Evolutionary conservation across 2,888 invertebrate genomes (phyloP), one percentile per base, ranked within the genome.

Genomic region (Pyrrhopygopsis socrates): DNA sequence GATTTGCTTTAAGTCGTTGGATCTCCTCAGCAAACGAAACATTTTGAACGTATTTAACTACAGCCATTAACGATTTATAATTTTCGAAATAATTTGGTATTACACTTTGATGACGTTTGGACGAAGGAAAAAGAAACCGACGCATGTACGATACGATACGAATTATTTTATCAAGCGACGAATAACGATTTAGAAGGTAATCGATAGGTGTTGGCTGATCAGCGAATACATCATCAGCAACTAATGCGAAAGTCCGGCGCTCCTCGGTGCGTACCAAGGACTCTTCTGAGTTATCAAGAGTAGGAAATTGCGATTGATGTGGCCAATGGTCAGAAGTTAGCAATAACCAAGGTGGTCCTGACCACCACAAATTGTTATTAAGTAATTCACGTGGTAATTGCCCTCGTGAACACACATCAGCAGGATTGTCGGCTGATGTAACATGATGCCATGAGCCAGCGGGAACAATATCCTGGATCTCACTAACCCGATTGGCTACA

Each of bases 401-500:
- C 27, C 84, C 87, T 20, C 81, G 78, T 30, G 84, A 82, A 22
- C 71, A 79, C 9, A 79, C 38, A 22, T 84, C 87, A 22, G 84
- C 84, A 15, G 87, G 83, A n/a, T 87, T 87, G 29, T 84, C 83
- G 1, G 8, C 29, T 2, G 84, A 78, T 3, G 83, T 15, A 6
- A 83, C 83, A 68, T 87, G 87, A 41, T 70, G 63, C 83, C 86
- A 86, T n/a, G 27, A 68, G 20, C 67, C 67, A 30, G 68, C 13
- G n/a, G 76, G 71, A 34, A 68, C n/a, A n/a, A 70, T 75, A 5
- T 83, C 84, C 63, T 87, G 84, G 15, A 87, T 81, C n/a, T 77
- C 73, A 30, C 83, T 83, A 8, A 88, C 83, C n/a, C 85, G 85
- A 73, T 88, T 85, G 11, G 85, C 88, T 15, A 88, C 88, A 45